These are phyloP conservation scores for Platerodrilus igneus DNA, from an alignment of 2,888 invertebrate genomes.

Conservation along the genomic window DNA sequence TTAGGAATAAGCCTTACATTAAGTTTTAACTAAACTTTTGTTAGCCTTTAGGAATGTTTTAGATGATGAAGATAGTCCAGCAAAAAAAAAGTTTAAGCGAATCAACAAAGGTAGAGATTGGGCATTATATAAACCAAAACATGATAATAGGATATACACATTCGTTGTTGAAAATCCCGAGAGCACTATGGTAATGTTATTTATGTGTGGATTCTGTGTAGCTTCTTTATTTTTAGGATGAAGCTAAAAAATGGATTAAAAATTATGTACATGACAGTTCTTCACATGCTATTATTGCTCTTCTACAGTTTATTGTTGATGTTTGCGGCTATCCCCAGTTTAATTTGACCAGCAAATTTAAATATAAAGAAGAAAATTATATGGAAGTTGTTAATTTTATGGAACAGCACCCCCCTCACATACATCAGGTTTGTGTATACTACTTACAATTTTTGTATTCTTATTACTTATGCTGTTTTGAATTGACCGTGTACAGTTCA, in stretches of 20 bases:
- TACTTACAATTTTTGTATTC: not conserved
- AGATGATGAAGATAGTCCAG: not conserved
- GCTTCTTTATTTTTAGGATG: not conserved
- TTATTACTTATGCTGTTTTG: not conserved
- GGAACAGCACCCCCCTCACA: conserved; percentile 4
- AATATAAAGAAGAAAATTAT: not conserved
- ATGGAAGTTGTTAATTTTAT: conserved; percentile 3
- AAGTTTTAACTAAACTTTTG: no score
- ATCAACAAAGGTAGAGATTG: conserved; percentile 7
- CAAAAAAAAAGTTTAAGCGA: not conserved
- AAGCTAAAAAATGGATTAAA: conserved; percentile 3
- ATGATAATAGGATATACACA: not conserved
- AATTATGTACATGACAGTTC: not conserved
- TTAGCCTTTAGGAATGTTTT: no score
- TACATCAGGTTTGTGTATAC: conserved; percentile 6
- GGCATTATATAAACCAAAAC: conserved; percentile 4
- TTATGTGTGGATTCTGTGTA: no score
- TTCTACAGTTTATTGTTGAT: conserved; percentile 9
- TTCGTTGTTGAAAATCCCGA: conserved; percentile 1
- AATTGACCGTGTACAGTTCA: no score
- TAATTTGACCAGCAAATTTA: not conserved
- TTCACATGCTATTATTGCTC: not conserved
- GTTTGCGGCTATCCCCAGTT: conserved; percentile 9
- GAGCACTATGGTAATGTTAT: not conserved
- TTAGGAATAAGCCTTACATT: no score